These are phyloP conservation scores for Cecropterus lyciades DNA, from an alignment of 1,140 invertebrate genomes.

Conservation along the genomic window DNA sequence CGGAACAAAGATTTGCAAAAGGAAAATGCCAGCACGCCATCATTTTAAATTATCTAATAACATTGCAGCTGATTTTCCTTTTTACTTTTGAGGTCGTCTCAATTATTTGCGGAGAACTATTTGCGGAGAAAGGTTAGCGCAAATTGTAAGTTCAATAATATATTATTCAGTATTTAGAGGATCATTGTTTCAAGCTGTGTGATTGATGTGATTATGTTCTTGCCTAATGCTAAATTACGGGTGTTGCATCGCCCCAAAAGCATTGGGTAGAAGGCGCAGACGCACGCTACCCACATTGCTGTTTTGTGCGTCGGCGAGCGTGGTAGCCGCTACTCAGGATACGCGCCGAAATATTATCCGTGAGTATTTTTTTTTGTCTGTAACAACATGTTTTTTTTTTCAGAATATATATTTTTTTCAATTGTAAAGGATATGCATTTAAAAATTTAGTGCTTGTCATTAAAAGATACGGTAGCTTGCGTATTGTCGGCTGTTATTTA, in stretches of 20 bases:
- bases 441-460: too few species aligned
- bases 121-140: constrained; percentile 8
- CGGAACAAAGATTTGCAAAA: background rate
- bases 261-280: constrained; percentile 41
- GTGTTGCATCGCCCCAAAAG: constrained; percentile 38
- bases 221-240: constrained; percentile 37
- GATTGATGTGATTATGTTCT: constrained; percentile 32
- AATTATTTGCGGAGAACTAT: background rate
- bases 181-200: constrained; percentile 32
- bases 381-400: background rate
- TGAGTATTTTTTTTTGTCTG: constrained; percentile 39
- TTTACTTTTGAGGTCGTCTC: constrained; percentile 2
- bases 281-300: constrained; percentile 39
- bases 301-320: constrained; percentile 44
- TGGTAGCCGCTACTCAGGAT: constrained; percentile 28
- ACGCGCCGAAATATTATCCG: constrained; percentile 29
- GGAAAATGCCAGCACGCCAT: constrained; percentile 5
- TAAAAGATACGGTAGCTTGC: constrained; percentile 3
- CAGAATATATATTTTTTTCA: too few species aligned
- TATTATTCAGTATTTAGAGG: constrained; percentile 6
- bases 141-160: constrained; percentile 6
- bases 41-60: constrained; percentile 4
- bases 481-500: constrained; percentile 1
- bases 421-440: too few species aligned
- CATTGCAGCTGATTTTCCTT: background rate